phyloP scores from a whole-genome alignment of 2,797 vertebrate genomes.

The Sciurus vulgaris region DNA sequence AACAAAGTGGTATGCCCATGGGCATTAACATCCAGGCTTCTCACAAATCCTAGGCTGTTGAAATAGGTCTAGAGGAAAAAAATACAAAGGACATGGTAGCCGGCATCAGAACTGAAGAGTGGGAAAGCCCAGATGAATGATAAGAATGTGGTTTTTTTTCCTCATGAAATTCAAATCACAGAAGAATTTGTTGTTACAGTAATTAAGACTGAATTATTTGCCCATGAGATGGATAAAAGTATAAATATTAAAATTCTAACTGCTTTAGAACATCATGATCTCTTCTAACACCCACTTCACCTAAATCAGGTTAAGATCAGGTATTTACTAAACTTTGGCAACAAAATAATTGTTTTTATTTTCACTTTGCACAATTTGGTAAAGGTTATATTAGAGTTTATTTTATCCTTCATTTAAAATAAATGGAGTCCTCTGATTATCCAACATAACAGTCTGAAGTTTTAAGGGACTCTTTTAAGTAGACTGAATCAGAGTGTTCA shows the following conservation, averaged over 20 bases:
- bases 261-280: background rate
- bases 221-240: background rate
- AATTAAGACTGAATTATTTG: background rate
- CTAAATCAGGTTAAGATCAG: background rate
- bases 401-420: conserved; percentile 63
- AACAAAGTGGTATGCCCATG: background rate
- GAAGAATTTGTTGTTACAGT: background rate
- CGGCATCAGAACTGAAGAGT: background rate
- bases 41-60: background rate
- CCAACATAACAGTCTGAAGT: background rate
- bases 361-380: background rate
- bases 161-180: background rate
- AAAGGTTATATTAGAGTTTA: conserved; percentile 41
- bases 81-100: background rate
- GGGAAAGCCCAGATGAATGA: background rate
- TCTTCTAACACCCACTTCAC: background rate
- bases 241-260: background rate
- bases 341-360: conserved; percentile 40
- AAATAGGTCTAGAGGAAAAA: background rate
- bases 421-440: conserved; percentile 64
- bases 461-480: conserved; percentile 67
- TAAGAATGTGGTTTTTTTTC: background rate
- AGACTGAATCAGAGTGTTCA: conserved; percentile 69
- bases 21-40: background rate
- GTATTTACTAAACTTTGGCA: conserved; percentile 15